Evolutionary conservation across 2,888 invertebrate genomes (phyloP).

Genomic region (Gnatocerus cornutus): DNA sequence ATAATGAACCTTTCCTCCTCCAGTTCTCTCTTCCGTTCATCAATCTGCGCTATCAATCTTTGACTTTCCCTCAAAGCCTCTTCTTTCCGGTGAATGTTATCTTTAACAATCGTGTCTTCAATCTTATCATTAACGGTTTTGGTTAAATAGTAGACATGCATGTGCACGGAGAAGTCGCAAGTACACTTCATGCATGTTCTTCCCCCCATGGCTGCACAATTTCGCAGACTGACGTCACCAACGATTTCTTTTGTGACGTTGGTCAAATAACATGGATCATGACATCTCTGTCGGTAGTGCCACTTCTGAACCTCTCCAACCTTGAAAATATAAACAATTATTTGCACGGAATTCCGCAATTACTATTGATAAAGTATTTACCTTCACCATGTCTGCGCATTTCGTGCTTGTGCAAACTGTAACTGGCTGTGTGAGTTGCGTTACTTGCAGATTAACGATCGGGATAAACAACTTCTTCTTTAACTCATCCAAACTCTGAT

Average conservation of each 20-base stretch:
- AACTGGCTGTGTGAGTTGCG: conserved; percentile 60
- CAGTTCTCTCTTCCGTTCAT: conserved; percentile 53
- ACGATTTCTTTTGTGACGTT: conserved; percentile 64
- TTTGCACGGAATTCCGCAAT: not conserved
- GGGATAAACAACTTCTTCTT: conserved; percentile 63
- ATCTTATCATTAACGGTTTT: conserved; percentile 59
- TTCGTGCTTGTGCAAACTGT: conserved; percentile 62
- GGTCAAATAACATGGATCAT: conserved; percentile 65
- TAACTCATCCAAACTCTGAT: conserved; percentile 59
- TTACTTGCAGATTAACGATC: conserved; percentile 59
- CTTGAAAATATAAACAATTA: conserved; percentile 51
- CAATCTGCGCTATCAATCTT: conserved; percentile 57
- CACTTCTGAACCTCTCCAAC: conserved; percentile 60
- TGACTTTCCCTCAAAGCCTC: conserved; percentile 53
- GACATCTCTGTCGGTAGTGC: conserved; percentile 65
- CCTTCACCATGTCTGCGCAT: conserved; percentile 60
- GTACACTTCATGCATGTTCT: conserved; percentile 60
- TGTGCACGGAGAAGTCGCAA: conserved; percentile 64
- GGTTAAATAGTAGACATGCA: conserved; percentile 67
- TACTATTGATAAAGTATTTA: conserved; percentile 20
- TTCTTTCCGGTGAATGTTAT: conserved; percentile 58
- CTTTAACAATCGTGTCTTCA: conserved; percentile 58
- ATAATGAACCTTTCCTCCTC: conserved; percentile 62
- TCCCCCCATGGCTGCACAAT: conserved; percentile 62
- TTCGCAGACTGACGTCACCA: conserved; percentile 61